phyloP scores from a whole-genome alignment of 2,113 vertebrate genomes.

The Piaya cayana region DNA sequence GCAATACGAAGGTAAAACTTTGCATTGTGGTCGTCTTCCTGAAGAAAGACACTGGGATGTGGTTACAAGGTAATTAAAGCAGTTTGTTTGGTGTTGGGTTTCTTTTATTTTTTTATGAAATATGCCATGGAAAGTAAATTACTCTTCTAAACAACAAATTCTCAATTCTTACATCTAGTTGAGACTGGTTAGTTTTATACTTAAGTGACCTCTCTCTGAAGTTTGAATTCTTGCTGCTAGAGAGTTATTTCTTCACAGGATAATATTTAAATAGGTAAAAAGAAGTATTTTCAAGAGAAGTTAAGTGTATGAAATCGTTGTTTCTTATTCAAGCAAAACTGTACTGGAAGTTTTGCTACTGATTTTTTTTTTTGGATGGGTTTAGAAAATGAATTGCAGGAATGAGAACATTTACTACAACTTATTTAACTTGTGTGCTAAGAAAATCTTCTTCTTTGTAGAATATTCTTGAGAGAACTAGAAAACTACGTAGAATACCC shows the following conservation, averaged over 20 bases:
- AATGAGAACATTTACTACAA: background rate
- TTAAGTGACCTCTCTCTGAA: background rate
- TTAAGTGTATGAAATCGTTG: background rate
- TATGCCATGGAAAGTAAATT: background rate
- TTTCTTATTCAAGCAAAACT: background rate
- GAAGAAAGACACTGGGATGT: background rate
- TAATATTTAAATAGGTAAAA: background rate
- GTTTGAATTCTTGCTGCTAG: background rate
- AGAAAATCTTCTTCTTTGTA: constrained; percentile 55
- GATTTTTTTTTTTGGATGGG: background rate
- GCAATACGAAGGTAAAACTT: background rate
- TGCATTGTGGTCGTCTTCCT: background rate
- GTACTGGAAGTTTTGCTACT: background rate
- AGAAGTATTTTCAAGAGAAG: background rate
- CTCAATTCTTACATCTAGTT: background rate
- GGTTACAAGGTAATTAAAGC: background rate
- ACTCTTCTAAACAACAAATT: background rate
- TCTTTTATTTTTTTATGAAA: background rate
- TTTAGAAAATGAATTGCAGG: too few relatives aligned
- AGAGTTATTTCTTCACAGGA: background rate
- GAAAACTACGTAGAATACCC: constrained; percentile 89
- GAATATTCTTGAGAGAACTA: constrained; percentile 91
- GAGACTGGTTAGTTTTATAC: background rate
- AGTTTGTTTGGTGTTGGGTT: background rate
- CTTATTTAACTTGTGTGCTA: background rate